These are phyloP conservation scores for Fundulus diaphanus DNA, from an alignment of 2,797 vertebrate species.

Conservation along the genomic window DNA sequence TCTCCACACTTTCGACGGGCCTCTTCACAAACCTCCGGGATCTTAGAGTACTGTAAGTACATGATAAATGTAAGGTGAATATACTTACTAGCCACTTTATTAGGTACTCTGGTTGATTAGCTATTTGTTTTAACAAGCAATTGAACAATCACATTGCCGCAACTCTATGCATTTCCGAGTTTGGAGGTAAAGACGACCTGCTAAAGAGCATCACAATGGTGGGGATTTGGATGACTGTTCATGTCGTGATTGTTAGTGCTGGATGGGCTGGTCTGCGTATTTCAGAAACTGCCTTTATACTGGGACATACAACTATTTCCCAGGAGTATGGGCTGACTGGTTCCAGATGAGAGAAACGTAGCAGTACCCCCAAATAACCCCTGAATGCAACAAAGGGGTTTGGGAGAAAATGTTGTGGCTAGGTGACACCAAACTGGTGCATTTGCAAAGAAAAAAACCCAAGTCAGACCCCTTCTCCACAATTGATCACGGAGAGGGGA, in stretches of 20 bases:
- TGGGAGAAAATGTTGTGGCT: too few species aligned
- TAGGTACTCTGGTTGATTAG: too few species aligned
- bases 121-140: too few species aligned
- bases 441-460: too few species aligned
- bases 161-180: not conserved
- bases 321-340: not conserved
- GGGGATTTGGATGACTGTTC: not conserved
- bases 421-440: too few species aligned
- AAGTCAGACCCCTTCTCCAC: too few species aligned
- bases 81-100: not conserved
- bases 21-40: constrained; percentile 87
- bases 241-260: not conserved
- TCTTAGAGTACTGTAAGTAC: constrained; percentile 88
- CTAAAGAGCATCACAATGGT: not conserved
- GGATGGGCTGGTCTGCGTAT: not conserved
- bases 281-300: not conserved
- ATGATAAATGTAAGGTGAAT: not conserved
- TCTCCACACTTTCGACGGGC: constrained; percentile 87
- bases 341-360: not conserved
- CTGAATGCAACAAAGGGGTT: not conserved
- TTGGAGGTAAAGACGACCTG: not conserved
- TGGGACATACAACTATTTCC: not conserved
- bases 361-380: not conserved
- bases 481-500: too few species aligned
- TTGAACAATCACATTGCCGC: too few species aligned